Evolutionary conservation across 2,888 invertebrate species (phyloP), one percentile per base, ranked within the genome.

Genomic region (Orthosia gracilis): DNA sequence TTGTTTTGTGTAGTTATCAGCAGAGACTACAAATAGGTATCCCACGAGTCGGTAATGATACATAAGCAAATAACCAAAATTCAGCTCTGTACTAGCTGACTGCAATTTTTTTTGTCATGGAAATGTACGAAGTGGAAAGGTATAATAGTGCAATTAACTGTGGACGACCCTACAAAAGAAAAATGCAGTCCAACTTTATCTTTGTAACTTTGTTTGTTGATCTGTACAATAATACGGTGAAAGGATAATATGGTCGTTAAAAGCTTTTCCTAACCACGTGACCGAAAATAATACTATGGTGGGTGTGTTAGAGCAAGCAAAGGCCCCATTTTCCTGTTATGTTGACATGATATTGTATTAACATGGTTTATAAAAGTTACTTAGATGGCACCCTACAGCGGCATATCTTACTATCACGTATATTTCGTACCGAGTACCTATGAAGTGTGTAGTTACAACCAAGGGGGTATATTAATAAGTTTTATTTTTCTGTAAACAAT

Each of bases 391-490:
- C 58, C 67, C 63, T 64, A 40, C 31, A 40, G 40, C 18, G 57
- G 12, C 26, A 15, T 57, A 54, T 52, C 26, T 45, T 5, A n/a
- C 57, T 62, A 4, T 9, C 13, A 7, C 15, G 15, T 55, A 23
- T 23, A 21, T 59, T 57, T 21, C n/a, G 4, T 50, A 50, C 15
- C 47, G 40, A 50, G 21, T 61, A 54, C 11, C 12, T 26, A 45
- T n/a, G n/a, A n/a, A n/a, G n/a, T 15, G 17, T 31, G 23, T 15
- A 52, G 40, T n/a, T 72, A 26, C 47, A 3, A 49, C 21, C 68
- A 63, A 52, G 50, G 68, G 13, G 26, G 45, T 58, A 68, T 52
- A 62, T 40, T 67, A 63, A 71, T 63, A 26, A 15, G 57, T 58
- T 17, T 23, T 50, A 3, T 0, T n/a, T n/a, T 17, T 3, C 9